These are phyloP conservation scores for Euleptes europaea DNA, from an alignment of 2,113 vertebrate species.

Conservation along the genomic window DNA sequence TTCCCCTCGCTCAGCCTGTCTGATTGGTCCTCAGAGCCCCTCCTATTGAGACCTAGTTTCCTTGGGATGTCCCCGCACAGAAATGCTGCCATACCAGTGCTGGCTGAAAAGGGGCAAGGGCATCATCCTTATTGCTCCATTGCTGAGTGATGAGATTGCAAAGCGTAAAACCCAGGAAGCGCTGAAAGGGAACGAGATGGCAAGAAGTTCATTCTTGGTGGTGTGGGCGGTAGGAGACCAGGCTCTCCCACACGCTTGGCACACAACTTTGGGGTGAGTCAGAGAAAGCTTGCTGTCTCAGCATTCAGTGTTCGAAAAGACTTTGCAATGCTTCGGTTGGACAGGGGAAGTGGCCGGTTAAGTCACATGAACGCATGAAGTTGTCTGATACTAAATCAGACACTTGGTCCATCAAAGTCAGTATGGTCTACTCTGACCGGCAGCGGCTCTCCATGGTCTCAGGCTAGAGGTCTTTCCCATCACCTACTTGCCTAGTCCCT, in stretches of 20 bases:
- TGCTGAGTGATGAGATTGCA: constrained; percentile 9
- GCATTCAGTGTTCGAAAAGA: not conserved
- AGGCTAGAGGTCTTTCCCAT: no score
- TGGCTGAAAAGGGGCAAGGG: constrained; percentile 14
- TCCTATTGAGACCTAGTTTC: constrained; percentile 23
- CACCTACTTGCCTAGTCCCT: no score
- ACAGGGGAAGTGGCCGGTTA: not conserved
- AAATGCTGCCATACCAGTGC: not conserved
- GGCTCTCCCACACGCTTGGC: not conserved
- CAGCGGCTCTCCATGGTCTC: no score
- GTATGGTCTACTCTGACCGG: no score
- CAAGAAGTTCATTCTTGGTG: not conserved
- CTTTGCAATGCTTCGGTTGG: not conserved
- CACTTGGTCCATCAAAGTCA: no score
- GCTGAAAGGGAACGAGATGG: not conserved
- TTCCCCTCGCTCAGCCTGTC: not conserved
- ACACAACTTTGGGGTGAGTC: not conserved
- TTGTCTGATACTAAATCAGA: no score
- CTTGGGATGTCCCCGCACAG: constrained; percentile 29
- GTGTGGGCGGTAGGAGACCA: not conserved
- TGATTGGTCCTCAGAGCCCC: not conserved
- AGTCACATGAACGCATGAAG: no score
- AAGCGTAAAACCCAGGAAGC: not conserved
- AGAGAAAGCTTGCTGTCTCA: not conserved
- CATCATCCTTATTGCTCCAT: not conserved